Evolutionary conservation across 1,140 invertebrate genomes (phyloP).

Genomic region (Bombus waltoni): DNA sequence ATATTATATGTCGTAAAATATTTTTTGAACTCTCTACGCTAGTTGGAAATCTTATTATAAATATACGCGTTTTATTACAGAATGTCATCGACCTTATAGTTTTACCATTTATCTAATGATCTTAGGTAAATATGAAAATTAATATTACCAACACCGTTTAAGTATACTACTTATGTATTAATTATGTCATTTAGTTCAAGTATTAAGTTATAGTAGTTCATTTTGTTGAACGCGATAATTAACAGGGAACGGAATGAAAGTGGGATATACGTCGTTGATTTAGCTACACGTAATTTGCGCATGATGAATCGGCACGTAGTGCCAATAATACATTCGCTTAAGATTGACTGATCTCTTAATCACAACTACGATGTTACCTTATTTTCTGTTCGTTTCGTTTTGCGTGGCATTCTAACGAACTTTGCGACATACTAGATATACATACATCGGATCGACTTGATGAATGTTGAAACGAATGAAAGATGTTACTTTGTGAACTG

Average conservation of each 20-base stretch:
- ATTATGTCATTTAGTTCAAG: no score
- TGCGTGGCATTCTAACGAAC: neutral
- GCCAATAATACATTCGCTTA: constrained; percentile 11
- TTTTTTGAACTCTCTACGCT: neutral
- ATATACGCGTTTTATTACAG: no score
- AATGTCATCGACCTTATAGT: neutral
- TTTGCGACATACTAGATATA: constrained; percentile 32
- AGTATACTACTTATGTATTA: no score
- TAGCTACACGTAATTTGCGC: constrained; percentile 2
- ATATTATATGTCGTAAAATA: neutral
- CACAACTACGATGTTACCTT: neutral
- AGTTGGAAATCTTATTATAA: no score
- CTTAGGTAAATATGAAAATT: neutral
- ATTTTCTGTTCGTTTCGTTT: neutral
- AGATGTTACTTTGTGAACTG: constrained; percentile 51
- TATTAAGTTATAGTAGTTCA: no score
- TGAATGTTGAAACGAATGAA: constrained; percentile 50
- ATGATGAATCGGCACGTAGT: constrained; percentile 5
- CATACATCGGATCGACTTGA: constrained; percentile 31
- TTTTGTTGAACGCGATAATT: neutral
- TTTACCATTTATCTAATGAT: neutral
- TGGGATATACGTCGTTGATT: constrained; percentile 1
- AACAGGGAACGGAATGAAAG: neutral
- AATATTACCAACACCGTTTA: neutral
- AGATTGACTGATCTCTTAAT: constrained; percentile 14